Evolutionary conservation across 2,113 vertebrate genomes (phyloP).

Genomic region (Elaphurus davidianus): DNA sequence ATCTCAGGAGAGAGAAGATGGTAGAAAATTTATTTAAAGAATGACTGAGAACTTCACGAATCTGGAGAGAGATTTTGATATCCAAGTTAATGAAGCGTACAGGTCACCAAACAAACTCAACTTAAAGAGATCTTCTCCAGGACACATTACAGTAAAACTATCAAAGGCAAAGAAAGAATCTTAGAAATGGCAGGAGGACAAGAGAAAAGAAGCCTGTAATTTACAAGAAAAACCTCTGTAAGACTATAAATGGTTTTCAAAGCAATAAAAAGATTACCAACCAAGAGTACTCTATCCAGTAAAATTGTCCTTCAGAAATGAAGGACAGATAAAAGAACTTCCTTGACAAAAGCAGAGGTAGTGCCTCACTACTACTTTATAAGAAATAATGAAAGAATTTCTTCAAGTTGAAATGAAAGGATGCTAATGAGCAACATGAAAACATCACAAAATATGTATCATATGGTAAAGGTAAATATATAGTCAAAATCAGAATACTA

Average conservation of each 20-base stretch:
- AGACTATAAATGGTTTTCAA: neutral
- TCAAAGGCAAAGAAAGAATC: neutral
- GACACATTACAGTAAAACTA: neutral
- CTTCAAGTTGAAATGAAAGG: neutral
- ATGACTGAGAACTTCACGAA: neutral
- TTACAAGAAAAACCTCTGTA: neutral
- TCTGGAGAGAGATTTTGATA: neutral
- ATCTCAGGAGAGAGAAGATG: neutral
- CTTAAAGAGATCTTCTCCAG: neutral
- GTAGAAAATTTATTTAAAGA: neutral
- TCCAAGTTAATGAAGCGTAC: neutral
- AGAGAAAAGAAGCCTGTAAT: neutral
- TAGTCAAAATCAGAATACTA: neutral
- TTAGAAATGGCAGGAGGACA: neutral
- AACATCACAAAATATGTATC: neutral
- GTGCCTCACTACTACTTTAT: neutral
- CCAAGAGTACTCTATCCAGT: neutral
- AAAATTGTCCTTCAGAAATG: neutral
- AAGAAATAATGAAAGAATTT: neutral
- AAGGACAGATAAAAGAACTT: neutral
- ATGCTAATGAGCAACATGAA: neutral
- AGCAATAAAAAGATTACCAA: neutral
- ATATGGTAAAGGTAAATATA: neutral
- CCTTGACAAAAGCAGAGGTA: neutral
- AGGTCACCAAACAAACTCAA: neutral